phyloP scores from a whole-genome alignment of 2,888 invertebrate genomes.

The Apamea epomidion region DNA sequence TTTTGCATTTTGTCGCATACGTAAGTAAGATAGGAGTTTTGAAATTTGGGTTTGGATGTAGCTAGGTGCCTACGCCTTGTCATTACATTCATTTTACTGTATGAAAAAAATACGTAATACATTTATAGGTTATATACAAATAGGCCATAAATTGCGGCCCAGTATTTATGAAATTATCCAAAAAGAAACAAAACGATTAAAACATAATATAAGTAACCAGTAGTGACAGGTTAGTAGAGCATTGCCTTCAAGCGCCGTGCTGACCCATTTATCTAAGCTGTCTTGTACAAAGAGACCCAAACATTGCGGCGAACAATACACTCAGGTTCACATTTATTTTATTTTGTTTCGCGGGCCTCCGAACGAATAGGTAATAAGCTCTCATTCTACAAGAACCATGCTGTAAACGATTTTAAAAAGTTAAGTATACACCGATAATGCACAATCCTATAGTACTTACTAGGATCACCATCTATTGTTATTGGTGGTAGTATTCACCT shows the following conservation, averaged over 20 bases:
- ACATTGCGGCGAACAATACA: slow-evolving; percentile 41
- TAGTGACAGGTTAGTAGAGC: slow-evolving; percentile 38
- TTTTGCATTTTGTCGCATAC: slow-evolving; percentile 28
- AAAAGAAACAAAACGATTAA: slow-evolving; percentile 6
- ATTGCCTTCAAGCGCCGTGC: slow-evolving; percentile 44
- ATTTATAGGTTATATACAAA: neutral
- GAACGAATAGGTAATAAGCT: neutral
- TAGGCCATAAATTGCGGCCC: neutral
- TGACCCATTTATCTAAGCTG: slow-evolving; percentile 57
- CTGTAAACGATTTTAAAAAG: neutral
- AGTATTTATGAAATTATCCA: slow-evolving; percentile 11
- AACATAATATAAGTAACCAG: slow-evolving; percentile 7
- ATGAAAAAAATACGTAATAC: neutral
- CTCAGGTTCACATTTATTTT: slow-evolving; percentile 40
- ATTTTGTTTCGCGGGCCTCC: slow-evolving; percentile 22
- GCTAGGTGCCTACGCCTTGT: neutral
- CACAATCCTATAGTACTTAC: neutral
- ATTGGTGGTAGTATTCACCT: neutral
- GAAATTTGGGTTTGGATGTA: neutral
- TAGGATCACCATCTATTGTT: neutral
- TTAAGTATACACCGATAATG: neutral
- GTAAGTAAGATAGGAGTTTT: slow-evolving; percentile 15
- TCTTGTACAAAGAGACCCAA: slow-evolving; percentile 56
- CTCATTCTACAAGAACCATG: neutral
- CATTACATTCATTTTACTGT: neutral